Evolutionary conservation across 1,140 invertebrate species (phyloP), one percentile per base, ranked within the genome.

Genomic region (Lamellibrachia luymesi): DNA sequence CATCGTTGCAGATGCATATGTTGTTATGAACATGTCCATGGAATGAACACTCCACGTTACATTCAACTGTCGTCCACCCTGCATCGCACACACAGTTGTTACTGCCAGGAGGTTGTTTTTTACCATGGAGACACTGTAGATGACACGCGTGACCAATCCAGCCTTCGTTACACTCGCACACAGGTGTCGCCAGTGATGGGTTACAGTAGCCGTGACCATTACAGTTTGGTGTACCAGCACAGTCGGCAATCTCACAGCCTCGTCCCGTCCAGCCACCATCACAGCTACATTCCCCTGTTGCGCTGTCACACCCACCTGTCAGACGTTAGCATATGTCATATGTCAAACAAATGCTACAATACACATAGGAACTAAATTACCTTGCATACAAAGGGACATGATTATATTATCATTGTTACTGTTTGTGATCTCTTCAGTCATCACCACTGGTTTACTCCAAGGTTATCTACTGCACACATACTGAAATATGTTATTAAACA

Each of bases 221-320:
- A 94, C 95, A 95, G 93, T 95, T 94, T 4, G 95, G 95, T 22
- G 94, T 93, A 4, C 95, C 95, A 64, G 95, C 94, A 94, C 95
- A 95, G 92, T 95, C 95, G 5, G 95, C 89, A 92, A 94, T 91
- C 92, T 95, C 94, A 94, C 95, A 95, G 1, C 95, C 95, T 27
- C 95, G 94, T 38, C 94, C 94, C 51, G 93, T 94, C 95, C 95
- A 95, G 51, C 95, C 95, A 8, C 94, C 94, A 38, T 94, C 90
- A 94, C 95, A 95, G 50, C 94, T 95, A 93, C 95, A 95, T 10
- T 92, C 92, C 91, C 94, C 94, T 64, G 93, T 93, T 51, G 93
- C 93, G 93, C 94, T 95, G 90, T 95, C 94, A 94, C 95, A 95
- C 6, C 94, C 95, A 94, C 95, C 95, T 95, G 89, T 8, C 93